Evolutionary conservation across 37 sponge, comb jelly and placozoan species (phyloP).

Genomic region (Halichondria panicea): DNA sequence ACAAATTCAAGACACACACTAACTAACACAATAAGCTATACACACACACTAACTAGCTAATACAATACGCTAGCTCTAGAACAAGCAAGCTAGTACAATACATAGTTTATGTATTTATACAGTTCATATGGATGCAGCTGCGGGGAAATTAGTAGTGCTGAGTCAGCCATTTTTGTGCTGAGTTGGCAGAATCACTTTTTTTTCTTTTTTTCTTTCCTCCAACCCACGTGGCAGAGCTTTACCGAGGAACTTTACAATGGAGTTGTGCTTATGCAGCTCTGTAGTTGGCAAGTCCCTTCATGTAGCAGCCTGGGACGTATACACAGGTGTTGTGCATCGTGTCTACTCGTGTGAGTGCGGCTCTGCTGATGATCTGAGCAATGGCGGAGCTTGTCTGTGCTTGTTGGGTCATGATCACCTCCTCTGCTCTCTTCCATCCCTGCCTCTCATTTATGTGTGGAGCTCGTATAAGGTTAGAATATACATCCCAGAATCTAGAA

Average conservation of each 20-base stretch:
- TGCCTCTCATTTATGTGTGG: constrained; percentile 82
- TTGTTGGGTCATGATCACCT: constrained; percentile 42
- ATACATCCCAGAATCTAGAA: no score
- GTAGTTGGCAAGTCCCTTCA: constrained; percentile 7
- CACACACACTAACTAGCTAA: background rate
- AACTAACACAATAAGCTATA: background rate
- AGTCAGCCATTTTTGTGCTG: no score
- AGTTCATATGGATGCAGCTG: no score
- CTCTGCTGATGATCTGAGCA: background rate
- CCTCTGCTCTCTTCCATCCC: constrained; percentile 32
- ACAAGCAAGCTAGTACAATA: no score
- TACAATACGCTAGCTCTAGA: no score
- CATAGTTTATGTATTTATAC: no score
- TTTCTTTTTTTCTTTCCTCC: no score
- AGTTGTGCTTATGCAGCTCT: constrained; percentile 28
- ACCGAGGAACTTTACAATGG: no score
- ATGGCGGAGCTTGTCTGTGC: constrained; percentile 7
- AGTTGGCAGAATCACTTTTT: no score
- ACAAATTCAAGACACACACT: background rate
- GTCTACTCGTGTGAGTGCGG: constrained; percentile 38
- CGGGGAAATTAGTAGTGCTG: no score
- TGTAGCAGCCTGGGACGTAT: constrained; percentile 31
- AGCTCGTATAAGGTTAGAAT: constrained; percentile 46
- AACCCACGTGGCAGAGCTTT: no score
- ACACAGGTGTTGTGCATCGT: constrained; percentile 27